A percentile compares a stretch with the other conserved stretches of the same genome.
Conservation (phyloP, 2,797 vertebrate species). For the Ispidina picta region DNA sequence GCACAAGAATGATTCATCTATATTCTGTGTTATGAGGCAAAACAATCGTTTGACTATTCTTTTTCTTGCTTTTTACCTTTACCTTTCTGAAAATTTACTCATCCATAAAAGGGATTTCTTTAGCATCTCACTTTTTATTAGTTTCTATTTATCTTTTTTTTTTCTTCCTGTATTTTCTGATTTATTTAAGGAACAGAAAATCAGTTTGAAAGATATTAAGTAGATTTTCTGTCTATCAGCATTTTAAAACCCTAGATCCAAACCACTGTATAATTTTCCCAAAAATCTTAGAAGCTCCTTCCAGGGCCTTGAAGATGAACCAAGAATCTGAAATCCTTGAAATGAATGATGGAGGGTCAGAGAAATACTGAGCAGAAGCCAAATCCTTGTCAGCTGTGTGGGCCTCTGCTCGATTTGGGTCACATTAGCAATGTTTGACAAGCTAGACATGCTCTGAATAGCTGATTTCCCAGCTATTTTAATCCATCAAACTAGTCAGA, state of each 20-base stretch:
- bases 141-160: not conserved
- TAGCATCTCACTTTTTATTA: not conserved
- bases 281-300: not conserved
- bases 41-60: not conserved
- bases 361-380: not conserved
- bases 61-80: not conserved
- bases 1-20: not conserved
- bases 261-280: not conserved
- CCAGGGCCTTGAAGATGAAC: not conserved
- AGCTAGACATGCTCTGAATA: not conserved
- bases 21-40: not conserved
- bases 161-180: not conserved
- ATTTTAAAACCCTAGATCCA: not conserved
- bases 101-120: not conserved
- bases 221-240: not conserved
- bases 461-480: not conserved
- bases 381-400: not conserved
- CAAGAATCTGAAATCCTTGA: not conserved
- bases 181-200: not conserved
- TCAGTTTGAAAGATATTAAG: not conserved
- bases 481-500: not conserved
- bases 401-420: not conserved
- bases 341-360: not conserved
- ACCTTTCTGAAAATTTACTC: not conserved
- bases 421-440: not conserved